Evolutionary conservation across 1,140 invertebrate species (phyloP).

Genomic region (Pseudomyrmex dendroicus): DNA sequence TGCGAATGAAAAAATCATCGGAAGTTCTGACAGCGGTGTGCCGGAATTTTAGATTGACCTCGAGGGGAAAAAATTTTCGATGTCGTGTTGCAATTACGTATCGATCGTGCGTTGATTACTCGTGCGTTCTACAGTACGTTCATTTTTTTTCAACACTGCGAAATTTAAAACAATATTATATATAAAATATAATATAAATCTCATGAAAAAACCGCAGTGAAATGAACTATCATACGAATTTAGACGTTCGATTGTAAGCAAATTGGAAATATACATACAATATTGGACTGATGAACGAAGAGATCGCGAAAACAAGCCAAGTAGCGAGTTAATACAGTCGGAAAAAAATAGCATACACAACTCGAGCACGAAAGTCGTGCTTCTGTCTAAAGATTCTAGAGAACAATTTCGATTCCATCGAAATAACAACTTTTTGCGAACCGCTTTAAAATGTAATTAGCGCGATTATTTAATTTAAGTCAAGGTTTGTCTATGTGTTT

Average conservation of each 20-base stretch:
- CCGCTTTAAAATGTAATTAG: slow-evolving; percentile 53
- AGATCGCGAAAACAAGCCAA: slow-evolving; percentile 14
- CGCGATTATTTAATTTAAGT: slow-evolving; percentile 50
- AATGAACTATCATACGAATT: not conserved
- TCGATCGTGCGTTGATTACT: slow-evolving; percentile 31
- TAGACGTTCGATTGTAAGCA: too few relatives aligned
- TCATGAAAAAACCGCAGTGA: too few relatives aligned
- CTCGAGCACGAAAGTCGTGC: slow-evolving; percentile 16
- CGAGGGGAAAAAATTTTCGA: slow-evolving; percentile 16
- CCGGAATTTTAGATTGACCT: slow-evolving; percentile 39
- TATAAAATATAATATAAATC: not conserved
- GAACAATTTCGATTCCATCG: slow-evolving; percentile 34
- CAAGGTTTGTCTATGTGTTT: slow-evolving; percentile 14
- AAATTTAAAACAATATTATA: too few relatives aligned
- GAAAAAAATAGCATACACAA: slow-evolving; percentile 19
- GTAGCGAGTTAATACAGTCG: slow-evolving; percentile 36
- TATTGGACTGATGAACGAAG: slow-evolving; percentile 11
- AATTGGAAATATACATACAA: too few relatives aligned
- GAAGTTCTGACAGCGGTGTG: slow-evolving; percentile 18
- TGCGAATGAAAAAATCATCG: slow-evolving; percentile 54
- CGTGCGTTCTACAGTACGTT: not conserved
- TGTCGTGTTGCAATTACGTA: slow-evolving; percentile 26
- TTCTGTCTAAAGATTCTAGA: slow-evolving; percentile 28
- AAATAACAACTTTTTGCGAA: slow-evolving; percentile 29
- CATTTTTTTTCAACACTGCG: not conserved